Evolutionary conservation across 2,113 vertebrate genomes (phyloP).

Genomic region (Scartelaos histophorus): DNA sequence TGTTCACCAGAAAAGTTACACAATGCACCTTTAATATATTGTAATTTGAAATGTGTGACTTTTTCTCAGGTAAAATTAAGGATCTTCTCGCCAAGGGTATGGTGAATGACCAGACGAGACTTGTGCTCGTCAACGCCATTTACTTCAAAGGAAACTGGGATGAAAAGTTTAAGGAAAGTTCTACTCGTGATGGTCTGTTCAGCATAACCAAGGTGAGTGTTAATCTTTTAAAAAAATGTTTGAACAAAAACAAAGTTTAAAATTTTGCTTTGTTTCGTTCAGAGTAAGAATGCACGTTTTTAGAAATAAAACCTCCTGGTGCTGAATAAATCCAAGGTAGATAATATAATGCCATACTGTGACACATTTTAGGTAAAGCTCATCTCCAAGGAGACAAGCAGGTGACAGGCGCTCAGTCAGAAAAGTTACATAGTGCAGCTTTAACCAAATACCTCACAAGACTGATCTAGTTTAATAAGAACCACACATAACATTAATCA

Average conservation of each 20-base stretch:
- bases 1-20: too few species aligned
- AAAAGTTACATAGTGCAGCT: neutral
- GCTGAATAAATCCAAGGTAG: too few species aligned
- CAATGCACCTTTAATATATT: too few species aligned
- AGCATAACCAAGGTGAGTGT: slow-evolving; percentile 65
- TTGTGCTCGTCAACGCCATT: slow-evolving; percentile 91
- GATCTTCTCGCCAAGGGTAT: slow-evolving; percentile 74
- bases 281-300: too few species aligned
- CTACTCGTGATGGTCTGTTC: slow-evolving; percentile 78
- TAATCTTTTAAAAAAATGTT: neutral
- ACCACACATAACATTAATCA: neutral
- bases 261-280: too few species aligned
- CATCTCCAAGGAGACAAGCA: too few species aligned
- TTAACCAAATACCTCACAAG: neutral
- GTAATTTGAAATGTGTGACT: neutral
- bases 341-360: too few species aligned
- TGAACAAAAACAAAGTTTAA: too few species aligned
- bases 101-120: slow-evolving; percentile 73
- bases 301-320: too few species aligned
- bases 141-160: slow-evolving; percentile 93
- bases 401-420: too few species aligned
- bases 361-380: too few species aligned
- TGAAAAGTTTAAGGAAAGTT: slow-evolving; percentile 71
- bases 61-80: slow-evolving; percentile 84
- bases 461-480: neutral